Percentiles rank a stretch among this genome's conserved stretches.
phyloP scores from a whole-genome alignment of 1,140 invertebrate genomes.

The Brachionus calyciflorus region DNA sequence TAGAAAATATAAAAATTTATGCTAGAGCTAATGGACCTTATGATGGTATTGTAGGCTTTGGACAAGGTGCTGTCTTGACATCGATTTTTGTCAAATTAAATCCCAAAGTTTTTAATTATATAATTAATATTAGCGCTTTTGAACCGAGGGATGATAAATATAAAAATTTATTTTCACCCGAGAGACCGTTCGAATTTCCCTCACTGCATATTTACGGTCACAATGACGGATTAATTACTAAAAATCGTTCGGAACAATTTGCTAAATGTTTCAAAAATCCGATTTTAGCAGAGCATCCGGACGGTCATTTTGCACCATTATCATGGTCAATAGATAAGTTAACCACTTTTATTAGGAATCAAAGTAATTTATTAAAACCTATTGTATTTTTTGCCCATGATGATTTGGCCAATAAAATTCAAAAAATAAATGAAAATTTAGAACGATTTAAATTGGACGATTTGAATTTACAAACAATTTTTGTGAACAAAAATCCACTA shows the following conservation, averaged over 20 bases:
- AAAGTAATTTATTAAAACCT: background rate
- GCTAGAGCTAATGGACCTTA: conserved; percentile 13
- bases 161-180: background rate
- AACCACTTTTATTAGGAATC: background rate
- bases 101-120: conserved; percentile 15
- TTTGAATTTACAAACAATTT: background rate
- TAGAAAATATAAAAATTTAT: background rate
- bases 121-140: conserved; percentile 31
- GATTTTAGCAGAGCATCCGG: background rate
- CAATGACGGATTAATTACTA: background rate
- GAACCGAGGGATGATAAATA: background rate
- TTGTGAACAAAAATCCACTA: background rate
- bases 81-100: background rate
- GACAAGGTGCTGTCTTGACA: conserved; percentile 26
- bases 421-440: background rate
- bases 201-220: conserved; percentile 39
- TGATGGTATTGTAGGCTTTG: conserved; percentile 36
- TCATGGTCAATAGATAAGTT: background rate
- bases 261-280: conserved; percentile 17
- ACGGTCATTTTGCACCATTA: background rate
- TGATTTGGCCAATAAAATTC: background rate
- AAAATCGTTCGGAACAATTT: background rate
- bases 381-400: background rate
- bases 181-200: background rate
- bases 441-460: background rate